Evolutionary conservation across 2,113 vertebrate species (phyloP).

Genomic region (Pelmatolapia mariae): DNA sequence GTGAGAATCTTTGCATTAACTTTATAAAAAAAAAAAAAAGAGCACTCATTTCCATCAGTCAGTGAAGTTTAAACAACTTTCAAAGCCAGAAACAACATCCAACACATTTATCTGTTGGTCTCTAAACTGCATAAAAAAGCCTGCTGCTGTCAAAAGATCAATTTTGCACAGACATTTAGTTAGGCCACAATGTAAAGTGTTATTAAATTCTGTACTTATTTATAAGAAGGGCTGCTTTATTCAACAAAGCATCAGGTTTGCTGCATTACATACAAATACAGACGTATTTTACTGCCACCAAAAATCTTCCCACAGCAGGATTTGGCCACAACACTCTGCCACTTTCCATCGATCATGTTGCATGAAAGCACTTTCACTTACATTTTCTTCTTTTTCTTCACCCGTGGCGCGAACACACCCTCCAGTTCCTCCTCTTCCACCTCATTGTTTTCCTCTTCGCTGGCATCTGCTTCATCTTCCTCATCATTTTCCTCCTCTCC

Average conservation of each 20-base stretch:
- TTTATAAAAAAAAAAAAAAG: fast-evolving
- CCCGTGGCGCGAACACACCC: constrained; percentile 64
- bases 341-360: fast-evolving
- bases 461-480: not conserved
- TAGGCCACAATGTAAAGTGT: not conserved
- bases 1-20: not conserved
- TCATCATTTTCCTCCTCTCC: not conserved
- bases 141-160: not conserved
- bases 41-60: not conserved
- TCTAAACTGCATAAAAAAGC: not conserved
- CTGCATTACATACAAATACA: not conserved
- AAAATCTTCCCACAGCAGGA: not conserved
- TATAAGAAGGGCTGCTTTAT: not conserved
- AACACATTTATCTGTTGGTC: not conserved
- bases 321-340: not conserved
- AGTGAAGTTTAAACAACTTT: not conserved
- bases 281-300: not conserved
- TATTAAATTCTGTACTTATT: not conserved
- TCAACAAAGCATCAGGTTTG: not conserved
- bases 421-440: constrained; percentile 79
- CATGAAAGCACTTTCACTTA: constrained; percentile 30
- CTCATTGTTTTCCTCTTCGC: constrained; percentile 30
- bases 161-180: not conserved
- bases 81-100: not conserved
- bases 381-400: constrained; percentile 82